Base-by-base conservation (phyloP, 92 coral and sea anemone species). In the Anthopleura xanthogrammica region DNA sequence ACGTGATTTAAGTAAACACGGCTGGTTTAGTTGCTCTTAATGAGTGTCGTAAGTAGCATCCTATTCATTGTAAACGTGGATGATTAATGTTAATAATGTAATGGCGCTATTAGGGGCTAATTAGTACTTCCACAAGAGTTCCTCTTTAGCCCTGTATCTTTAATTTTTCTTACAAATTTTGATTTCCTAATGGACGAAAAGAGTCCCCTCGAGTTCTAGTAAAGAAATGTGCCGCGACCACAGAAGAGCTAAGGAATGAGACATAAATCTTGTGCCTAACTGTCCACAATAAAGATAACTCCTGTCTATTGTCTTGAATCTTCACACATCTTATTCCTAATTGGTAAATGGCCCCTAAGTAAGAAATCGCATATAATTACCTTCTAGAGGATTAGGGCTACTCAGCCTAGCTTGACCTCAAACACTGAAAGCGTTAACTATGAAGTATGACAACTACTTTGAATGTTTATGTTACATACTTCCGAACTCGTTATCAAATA, bases 311-410 rank as follows among this genome's bases (percentile, higher is more conserved):
- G 82, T 79, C 23, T 39, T 29, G 71, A 72, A 5, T 43, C 60
- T 81, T 81, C 84, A 71, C 74, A 81, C 77, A 77, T 81, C 84
- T 81, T 81, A 70, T 48, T 20, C 58, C 17, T 81, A 81, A 81
- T 81, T 81, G 74, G 77, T 81, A 70, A 81, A 81, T 81, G 66
- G 77, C 43, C 42, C 52, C 76, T 42, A 80, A 60, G 71, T 80
- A 80, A 80, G 58, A 80, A 29, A 46, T 40, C 75, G 71, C 83
- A 60, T 64, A 60, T 43, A 39, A 80, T 41, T 40, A 80, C 58
- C 83, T 24, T 60, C 41, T 17, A 7, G 20, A 64, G 60, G 55
- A 6, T 23, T 23, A 46, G 1, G 24, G 9, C 29, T 14, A 77
- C 42, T 68, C 74, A 29, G 74, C 40, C 74, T 68, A n/a, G 74